Evolutionary conservation across 2,797 vertebrate genomes (phyloP), one percentile per base, ranked within the genome.

Genomic region (Notolabrus celidotus): DNA sequence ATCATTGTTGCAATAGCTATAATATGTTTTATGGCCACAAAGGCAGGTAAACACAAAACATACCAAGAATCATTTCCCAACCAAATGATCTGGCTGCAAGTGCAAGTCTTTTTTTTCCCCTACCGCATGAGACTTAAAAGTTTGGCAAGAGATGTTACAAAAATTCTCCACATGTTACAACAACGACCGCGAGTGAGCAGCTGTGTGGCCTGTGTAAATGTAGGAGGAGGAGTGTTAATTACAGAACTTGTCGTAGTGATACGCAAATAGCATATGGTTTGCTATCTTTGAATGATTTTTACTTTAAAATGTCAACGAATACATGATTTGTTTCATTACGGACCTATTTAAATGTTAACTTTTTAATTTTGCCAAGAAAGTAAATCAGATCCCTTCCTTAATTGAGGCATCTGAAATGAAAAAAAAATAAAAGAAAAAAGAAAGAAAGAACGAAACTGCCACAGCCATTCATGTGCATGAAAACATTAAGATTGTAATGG

Each of bases 101-200:
- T 42, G 17, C 46, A 16, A 34, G 36, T 45, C 43, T 73, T 53
- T 51, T 71, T 52, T 53, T 83, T 79, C 63, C 65, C 80, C 65
- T 64, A 77, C 67, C 57, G 68, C 66, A 83, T 41, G 36, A 52
- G 17, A 74, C 54, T 62, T 63, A 67, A 86, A 71, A 64, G 50
- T 85, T 88, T 91, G 88, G 83, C 86, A 86, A 51, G 67, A 82
- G 77, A 90, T 84, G 66, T 85, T 78, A 86, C 83, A 85, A 72
- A 80, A 66, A 72, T 41, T 69, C 82, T 86, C 58, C 79, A 81
- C 91, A 86, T 86, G 92, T 92, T 87, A 57, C 74, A 88, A 92
- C 92, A 93, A 80, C 56, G 77, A 73, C 83, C 78, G 70, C 47
- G 77, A 38, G 84, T 74, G 71, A 79, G 77, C 81, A 91, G 83